phyloP scores from a whole-genome alignment of 2,888 invertebrate genomes.

The Toxonevra muliebris region DNA sequence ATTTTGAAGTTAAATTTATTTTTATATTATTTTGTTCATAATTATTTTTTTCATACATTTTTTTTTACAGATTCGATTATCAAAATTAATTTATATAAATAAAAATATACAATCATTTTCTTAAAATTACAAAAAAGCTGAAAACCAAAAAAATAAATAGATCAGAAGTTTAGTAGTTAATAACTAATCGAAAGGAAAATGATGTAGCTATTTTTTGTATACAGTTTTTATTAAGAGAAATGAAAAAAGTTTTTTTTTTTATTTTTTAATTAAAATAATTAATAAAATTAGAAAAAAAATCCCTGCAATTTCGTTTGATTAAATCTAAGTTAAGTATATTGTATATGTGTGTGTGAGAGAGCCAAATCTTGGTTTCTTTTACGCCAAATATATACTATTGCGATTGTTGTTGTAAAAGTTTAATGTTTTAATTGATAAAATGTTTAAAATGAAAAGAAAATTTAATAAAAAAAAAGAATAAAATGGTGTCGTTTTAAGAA shows the following conservation, averaged over 20 bases:
- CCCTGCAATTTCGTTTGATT: slow-evolving; percentile 60
- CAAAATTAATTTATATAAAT: too few relatives aligned
- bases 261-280: slow-evolving; percentile 15
- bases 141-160: too few relatives aligned
- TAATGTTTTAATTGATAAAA: neutral
- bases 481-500: slow-evolving; percentile 2
- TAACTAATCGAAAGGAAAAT: too few relatives aligned
- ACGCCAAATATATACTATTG: slow-evolving; percentile 50
- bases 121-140: too few relatives aligned
- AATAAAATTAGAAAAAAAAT: slow-evolving; percentile 44
- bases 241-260: neutral
- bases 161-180: too few relatives aligned
- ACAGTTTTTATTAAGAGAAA: too few relatives aligned
- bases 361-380: slow-evolving; percentile 48
- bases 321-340: slow-evolving; percentile 42
- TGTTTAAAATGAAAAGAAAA: slow-evolving; percentile 8
- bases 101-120: too few relatives aligned
- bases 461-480: neutral
- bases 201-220: neutral
- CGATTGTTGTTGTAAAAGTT: slow-evolving; percentile 29
- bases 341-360: slow-evolving; percentile 40
- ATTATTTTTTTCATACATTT: too few relatives aligned
- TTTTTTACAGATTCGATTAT: too few relatives aligned
- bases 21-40: too few relatives aligned
- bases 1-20: too few relatives aligned